Conservation (phyloP, 2,113 vertebrate species). For the Chaetodon auriga region DNA sequence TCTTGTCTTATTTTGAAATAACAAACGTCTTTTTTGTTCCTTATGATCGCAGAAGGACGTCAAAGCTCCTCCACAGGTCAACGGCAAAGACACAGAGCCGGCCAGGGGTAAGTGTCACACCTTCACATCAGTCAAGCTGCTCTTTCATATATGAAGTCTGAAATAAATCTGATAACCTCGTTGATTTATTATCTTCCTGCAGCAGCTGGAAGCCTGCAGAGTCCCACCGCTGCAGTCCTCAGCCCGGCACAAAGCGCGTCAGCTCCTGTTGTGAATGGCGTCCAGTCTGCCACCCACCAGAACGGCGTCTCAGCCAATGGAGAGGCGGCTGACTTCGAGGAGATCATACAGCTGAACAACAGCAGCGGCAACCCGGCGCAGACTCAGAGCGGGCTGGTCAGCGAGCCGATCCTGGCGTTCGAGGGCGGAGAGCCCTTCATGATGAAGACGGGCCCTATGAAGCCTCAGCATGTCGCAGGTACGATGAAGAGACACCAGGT, state of each 20-base stretch:
- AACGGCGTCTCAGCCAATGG: conserved; percentile 90
- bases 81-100: conserved; percentile 84
- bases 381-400: conserved; percentile 73
- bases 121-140: background rate
- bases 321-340: conserved; percentile 77
- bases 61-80: conserved; percentile 79
- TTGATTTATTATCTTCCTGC: background rate
- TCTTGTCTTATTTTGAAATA: background rate
- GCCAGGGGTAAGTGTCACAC: conserved; percentile 68
- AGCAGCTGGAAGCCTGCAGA: conserved; percentile 45
- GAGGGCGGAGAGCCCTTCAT: conserved; percentile 91
- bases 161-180: background rate
- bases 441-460: conserved; percentile 90
- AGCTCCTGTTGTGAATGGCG: conserved; percentile 86
- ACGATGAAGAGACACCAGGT: background rate
- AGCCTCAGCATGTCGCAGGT: conserved; percentile 95
- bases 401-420: conserved; percentile 89
- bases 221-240: conserved; percentile 25
- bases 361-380: conserved; percentile 67
- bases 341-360: conserved; percentile 81
- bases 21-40: conserved; percentile 37
- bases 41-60: conserved; percentile 82
- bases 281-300: conserved; percentile 88
- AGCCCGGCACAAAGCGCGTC: conserved; percentile 61
- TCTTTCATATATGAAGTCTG: rapidly evolving